Conservation (phyloP, 1,140 invertebrate species). For the Amyelois transitella region DNA sequence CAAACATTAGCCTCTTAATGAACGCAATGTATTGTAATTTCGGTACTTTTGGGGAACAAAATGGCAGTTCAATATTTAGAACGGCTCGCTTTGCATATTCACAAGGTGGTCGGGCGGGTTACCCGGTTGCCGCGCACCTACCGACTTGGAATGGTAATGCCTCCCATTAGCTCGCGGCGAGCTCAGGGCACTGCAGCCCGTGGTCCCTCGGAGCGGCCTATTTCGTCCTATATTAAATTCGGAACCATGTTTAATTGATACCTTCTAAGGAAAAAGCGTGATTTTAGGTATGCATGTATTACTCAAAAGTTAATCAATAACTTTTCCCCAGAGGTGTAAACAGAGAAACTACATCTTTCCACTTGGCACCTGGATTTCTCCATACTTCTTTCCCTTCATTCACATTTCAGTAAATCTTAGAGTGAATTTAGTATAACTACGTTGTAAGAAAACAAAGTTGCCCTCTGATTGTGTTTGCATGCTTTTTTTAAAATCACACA, state of each 20-base stretch:
- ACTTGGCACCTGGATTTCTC: neutral
- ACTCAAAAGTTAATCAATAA: too few species aligned
- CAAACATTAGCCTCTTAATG: neutral
- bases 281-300: too few species aligned
- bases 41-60: conserved; percentile 24
- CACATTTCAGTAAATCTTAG: too few species aligned
- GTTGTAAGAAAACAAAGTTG: too few species aligned
- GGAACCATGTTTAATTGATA: too few species aligned
- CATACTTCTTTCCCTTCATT: too few species aligned
- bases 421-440: too few species aligned
- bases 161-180: conserved; percentile 33
- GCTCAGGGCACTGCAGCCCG: conserved; percentile 7
- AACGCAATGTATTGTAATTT: neutral
- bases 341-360: neutral
- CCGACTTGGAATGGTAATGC: conserved; percentile 54
- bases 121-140: conserved; percentile 32
- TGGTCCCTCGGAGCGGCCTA: conserved; percentile 13
- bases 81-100: conserved; percentile 59
- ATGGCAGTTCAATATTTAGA: conserved; percentile 53
- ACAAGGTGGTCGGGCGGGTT: conserved; percentile 45
- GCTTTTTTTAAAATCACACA: too few species aligned
- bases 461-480: too few species aligned
- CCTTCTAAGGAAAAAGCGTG: too few species aligned
- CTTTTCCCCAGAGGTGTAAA: too few species aligned
- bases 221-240: too few species aligned